A percentile compares a stretch with the other conserved stretches of the same genome.
Conservation (phyloP, 2,888 invertebrate genomes). For the Agriopis marginaria region DNA sequence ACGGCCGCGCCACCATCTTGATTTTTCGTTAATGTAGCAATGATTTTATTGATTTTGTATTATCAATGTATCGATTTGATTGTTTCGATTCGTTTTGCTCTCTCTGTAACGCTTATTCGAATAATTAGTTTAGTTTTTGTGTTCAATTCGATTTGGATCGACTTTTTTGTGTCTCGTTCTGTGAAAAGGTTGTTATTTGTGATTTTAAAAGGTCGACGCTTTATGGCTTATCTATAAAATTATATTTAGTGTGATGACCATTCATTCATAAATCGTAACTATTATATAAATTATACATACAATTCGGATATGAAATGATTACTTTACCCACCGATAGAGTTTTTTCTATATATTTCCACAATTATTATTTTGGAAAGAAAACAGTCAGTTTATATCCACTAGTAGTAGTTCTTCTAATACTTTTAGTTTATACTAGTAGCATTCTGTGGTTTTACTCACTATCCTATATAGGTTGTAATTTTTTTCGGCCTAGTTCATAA, state of each 20-base stretch:
- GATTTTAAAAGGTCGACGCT: constrained; percentile 45
- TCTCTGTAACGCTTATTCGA: constrained; percentile 71
- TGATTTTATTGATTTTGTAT: constrained; percentile 85
- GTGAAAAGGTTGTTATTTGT: constrained; percentile 36
- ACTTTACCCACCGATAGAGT: no score
- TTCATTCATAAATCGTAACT: not conserved
- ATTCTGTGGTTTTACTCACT: no score
- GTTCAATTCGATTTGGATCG: constrained; percentile 61
- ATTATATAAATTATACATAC: not conserved
- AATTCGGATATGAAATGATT: not conserved
- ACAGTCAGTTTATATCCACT: no score
- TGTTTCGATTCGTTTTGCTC: constrained; percentile 75
- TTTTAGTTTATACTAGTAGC: no score
- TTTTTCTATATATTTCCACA: no score
- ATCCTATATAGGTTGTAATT: no score
- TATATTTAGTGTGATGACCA: constrained; percentile 3
- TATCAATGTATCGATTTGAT: constrained; percentile 66
- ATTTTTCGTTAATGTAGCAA: constrained; percentile 52
- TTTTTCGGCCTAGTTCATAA: no score
- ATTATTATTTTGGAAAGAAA: no score
- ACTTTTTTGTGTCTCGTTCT: constrained; percentile 60
- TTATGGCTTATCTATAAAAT: constrained; percentile 31
- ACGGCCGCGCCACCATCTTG: constrained; percentile 62
- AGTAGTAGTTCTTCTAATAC: no score
- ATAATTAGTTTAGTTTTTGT: constrained; percentile 78